Base-by-base conservation (phyloP, 1,140 invertebrate species). In the Drosophila obscura region DNA sequence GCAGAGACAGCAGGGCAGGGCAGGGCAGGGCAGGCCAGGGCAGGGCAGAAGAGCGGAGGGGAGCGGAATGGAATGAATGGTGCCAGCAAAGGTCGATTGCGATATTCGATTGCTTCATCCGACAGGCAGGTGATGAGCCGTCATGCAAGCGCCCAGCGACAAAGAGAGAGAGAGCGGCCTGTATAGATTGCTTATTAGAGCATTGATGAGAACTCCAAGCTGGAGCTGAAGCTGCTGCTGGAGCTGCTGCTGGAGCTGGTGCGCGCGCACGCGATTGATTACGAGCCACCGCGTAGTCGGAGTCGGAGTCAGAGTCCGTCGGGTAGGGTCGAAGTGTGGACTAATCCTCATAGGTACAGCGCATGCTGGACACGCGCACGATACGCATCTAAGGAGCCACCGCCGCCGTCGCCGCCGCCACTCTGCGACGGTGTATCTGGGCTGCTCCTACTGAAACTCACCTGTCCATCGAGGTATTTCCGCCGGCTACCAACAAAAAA, bases 41-140 rank as follows among this genome's bases (percentile, higher is more conserved):
- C n/a, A n/a, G n/a, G 2, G 16, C 16, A 28, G 28, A 13, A 52
- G 26, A 28, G 56, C 35, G 59, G 58, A 26, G 55, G 50, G 45
- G 61, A 75, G 60, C 46, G 79, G 59, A 41, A 59, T 44, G 31
- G 53, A 58, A 24, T 28, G 7, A 49, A 31, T 35, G 57, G 53
- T 48, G 71, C 39, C 57, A 59, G 48, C 15, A 81, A 64, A 55
- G 73, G 60, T 56, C 60, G 71, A 72, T 75, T 74, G 67, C 52
- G 51, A 67, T n/a, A 65, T 15, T 66, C 83, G 85, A 85, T 90
- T 85, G 85, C 81, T 90, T 90, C 85, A 90, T 90, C 87, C 78
- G 79, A 90, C 87, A 90, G 87, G 75, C 82, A 88, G 82, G 74
- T 85, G 82, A 85, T 81, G 82, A 78, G 82, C 66, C 75, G 41